Conservation (phyloP, 2,113 vertebrate species). For the Odobenus rosmarus region DNA sequence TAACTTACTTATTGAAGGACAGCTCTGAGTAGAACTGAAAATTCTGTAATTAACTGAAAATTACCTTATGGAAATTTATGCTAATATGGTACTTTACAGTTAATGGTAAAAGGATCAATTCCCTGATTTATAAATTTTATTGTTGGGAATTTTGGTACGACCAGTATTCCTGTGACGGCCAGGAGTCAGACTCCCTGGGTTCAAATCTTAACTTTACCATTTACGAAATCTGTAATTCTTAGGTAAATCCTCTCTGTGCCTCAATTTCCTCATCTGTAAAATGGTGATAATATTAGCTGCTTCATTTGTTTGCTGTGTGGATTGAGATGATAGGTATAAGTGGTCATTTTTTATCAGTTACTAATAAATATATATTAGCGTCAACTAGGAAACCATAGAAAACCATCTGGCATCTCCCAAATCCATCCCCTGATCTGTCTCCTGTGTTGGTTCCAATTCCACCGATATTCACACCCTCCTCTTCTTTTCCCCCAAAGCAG, state of each 20-base stretch:
- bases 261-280: not conserved
- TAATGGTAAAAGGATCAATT: conserved; percentile 33
- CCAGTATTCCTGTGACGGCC: not conserved
- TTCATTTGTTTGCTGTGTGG: not conserved
- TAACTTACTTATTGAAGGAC: not conserved
- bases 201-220: conserved; percentile 3
- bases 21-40: conserved; percentile 1
- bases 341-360: not conserved
- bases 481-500: not conserved
- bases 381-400: not conserved
- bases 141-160: not conserved
- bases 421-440: not conserved
- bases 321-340: not conserved
- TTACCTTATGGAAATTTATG: conserved; percentile 45
- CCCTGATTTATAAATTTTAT: conserved; percentile 5
- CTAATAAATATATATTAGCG: not conserved
- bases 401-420: not conserved
- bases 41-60: conserved; percentile 64
- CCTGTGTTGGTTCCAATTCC: not conserved
- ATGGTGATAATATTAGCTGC: not conserved
- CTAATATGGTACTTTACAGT: not conserved
- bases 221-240: not conserved
- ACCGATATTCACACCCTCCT: not conserved
- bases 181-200: not conserved
- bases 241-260: not conserved